Percentiles rank a stretch among this genome's conserved stretches.
phyloP scores from a whole-genome alignment of 2,113 vertebrate genomes.

The Limanda limanda region DNA sequence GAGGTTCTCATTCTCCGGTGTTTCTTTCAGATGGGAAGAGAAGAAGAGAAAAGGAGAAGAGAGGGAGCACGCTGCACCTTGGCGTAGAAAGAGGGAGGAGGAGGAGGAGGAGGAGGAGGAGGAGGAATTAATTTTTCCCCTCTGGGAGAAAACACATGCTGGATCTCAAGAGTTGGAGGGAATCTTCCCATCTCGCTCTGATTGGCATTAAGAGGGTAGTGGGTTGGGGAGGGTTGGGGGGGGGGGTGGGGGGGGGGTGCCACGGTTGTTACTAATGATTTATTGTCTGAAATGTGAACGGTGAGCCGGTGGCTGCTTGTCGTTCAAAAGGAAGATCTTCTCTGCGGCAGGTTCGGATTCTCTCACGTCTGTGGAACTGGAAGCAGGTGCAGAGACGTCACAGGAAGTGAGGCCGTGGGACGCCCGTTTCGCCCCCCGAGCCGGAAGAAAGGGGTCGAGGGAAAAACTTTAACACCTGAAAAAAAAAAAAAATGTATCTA shows the following conservation, averaged over 20 bases:
- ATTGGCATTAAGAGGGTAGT: slow-evolving; percentile 78
- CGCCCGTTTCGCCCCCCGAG: neutral
- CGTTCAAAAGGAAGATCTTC: slow-evolving; percentile 34
- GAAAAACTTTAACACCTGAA: neutral
- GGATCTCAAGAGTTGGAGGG: slow-evolving; percentile 81
- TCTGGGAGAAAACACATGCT: slow-evolving; percentile 82
- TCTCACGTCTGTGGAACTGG: neutral
- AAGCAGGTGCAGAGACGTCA: neutral
- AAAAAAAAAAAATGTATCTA: neutral
- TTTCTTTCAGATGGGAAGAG: slow-evolving; percentile 77
- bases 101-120: slow-evolving; percentile 68
- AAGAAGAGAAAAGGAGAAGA: slow-evolving; percentile 71
- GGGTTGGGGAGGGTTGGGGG: slow-evolving; percentile 45
- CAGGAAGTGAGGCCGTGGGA: neutral
- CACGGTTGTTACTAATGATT: slow-evolving; percentile 79
- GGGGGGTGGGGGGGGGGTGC: slow-evolving; percentile 54
- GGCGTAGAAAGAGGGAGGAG: slow-evolving; percentile 70
- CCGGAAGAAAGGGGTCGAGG: neutral
- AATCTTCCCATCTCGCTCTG: slow-evolving; percentile 83
- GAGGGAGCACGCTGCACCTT: slow-evolving; percentile 82
- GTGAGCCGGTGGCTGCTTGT: slow-evolving; percentile 56
- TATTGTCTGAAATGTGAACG: slow-evolving; percentile 79
- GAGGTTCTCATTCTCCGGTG: slow-evolving; percentile 82
- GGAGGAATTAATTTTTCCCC: slow-evolving; percentile 87
- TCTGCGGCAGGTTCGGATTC: slow-evolving; percentile 5